Conservation (phyloP, 2,113 vertebrate species). For the Hippocampus comes region DNA sequence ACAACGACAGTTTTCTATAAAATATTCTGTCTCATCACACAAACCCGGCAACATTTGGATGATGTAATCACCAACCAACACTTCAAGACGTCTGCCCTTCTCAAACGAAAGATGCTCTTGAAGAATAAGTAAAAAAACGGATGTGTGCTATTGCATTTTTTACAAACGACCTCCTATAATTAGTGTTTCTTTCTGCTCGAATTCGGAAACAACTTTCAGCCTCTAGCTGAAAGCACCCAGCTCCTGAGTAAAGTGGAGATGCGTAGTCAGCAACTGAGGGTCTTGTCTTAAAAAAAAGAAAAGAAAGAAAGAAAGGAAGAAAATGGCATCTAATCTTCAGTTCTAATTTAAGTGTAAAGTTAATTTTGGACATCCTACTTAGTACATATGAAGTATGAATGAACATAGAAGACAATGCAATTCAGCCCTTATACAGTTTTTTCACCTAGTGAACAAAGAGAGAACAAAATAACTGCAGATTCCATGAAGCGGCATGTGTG, state of each 20-base stretch:
- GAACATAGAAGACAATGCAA: neutral
- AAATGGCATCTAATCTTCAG: neutral
- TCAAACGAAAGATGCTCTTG: constrained; percentile 11
- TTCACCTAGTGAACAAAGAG: constrained; percentile 6
- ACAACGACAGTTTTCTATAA: neutral
- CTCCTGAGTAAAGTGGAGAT: neutral
- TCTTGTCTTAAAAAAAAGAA: constrained; percentile 10
- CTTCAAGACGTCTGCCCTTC: neutral
- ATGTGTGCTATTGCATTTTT: constrained; percentile 11
- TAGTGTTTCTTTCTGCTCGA: constrained; percentile 6
- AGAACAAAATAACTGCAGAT: constrained; percentile 13
- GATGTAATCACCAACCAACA: constrained; percentile 53
- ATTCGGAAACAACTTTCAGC: constrained; percentile 27
- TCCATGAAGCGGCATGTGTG: constrained; percentile 33
- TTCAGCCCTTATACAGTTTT: neutral
- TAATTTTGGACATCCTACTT: constrained; percentile 1
- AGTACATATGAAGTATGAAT: neutral
- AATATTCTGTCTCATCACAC: constrained; percentile 17
- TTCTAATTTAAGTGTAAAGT: neutral
- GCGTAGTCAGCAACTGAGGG: constrained; percentile 1
- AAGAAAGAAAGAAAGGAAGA: neutral
- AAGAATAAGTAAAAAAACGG: neutral
- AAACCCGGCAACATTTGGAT: constrained; percentile 26
- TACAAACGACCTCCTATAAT: constrained; percentile 12
- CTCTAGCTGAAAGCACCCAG: constrained; percentile 1